Base-by-base conservation (phyloP, 2,797 vertebrate species). In the Pampus argenteus region DNA sequence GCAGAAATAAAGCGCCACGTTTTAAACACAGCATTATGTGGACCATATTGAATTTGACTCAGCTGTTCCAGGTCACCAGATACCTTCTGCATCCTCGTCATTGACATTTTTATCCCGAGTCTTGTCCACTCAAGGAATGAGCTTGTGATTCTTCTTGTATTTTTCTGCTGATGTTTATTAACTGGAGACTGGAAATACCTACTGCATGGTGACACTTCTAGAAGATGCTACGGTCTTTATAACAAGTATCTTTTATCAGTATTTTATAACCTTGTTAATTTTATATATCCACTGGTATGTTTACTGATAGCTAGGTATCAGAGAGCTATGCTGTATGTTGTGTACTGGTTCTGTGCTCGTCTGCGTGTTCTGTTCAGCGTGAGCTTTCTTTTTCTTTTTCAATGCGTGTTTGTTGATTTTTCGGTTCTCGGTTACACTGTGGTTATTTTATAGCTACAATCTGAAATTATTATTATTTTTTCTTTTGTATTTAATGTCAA, bases 401-500 rank as follows among this genome's bases (percentile, higher is more conserved):
- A 49, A 61, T 9, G 52, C 72, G 77, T 82, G 83, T 83, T 85
- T 5, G 45, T 87, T 80, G 55, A 48, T 31, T 92, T 29, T 92
- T 92, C 73, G 45, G 67, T 91, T 90, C 91, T 94, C 85, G 90
- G 90, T 94, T 92, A 91, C 94, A 95, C 94, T 95, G 94, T 95
- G 93, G 88, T 95, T 94, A 88, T 94, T 94, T 94, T 92, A 87
- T 93, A 94, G 91, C 88, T 93, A 82, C 79, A 58, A 86, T 84
- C 81, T 84, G 71, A 83, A 88, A 76, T 74, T 78, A 78, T 84
- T 72, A 79, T 91, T n/a, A n/a, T 89, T 86, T 93, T 93, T 90
- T 28, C 80, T 94, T 94, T 95, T 95, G 89, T 95, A 95, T 94
- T 93, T 93, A 92, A 95, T 94, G 94, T 95, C 93, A 94, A 94